Evolutionary conservation across 2,797 vertebrate species (phyloP).

Genomic region (Acropternis orthonyx): DNA sequence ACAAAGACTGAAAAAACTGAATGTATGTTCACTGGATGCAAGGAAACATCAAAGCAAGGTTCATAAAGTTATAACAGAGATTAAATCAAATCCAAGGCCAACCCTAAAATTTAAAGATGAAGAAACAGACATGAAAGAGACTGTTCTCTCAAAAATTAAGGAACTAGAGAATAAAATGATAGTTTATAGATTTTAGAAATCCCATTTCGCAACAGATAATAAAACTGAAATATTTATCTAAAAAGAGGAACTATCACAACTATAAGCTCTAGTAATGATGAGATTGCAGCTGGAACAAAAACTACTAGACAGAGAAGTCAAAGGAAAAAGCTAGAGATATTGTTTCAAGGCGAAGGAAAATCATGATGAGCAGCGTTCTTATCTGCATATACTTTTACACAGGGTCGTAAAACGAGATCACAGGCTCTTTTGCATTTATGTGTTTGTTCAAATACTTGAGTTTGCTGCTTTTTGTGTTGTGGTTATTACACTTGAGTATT

Average conservation of each 20-base stretch:
- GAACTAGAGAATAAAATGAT: not conserved
- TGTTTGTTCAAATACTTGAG: not conserved
- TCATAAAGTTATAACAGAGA: not conserved
- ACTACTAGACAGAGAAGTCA: not conserved
- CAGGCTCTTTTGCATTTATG: not conserved
- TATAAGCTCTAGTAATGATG: not conserved
- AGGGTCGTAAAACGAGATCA: not conserved
- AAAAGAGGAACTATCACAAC: not conserved
- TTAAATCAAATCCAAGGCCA: constrained; percentile 7
- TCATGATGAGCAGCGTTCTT: not conserved
- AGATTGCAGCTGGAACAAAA: not conserved
- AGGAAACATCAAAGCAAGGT: not conserved
- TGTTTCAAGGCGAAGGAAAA: not conserved
- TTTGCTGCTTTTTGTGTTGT: not conserved
- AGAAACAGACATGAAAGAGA: not conserved
- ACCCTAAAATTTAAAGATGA: not conserved
- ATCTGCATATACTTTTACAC: not conserved
- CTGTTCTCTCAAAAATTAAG: not conserved
- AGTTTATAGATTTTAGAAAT: not conserved
- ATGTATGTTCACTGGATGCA: not conserved
- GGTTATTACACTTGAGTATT: not conserved
- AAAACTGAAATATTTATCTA: not conserved
- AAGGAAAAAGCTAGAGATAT: not conserved
- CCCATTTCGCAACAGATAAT: not conserved
- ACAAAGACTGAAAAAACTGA: not conserved